Evolutionary conservation across 2,113 vertebrate genomes (phyloP).

Genomic region (Dascyllus trimaculatus): DNA sequence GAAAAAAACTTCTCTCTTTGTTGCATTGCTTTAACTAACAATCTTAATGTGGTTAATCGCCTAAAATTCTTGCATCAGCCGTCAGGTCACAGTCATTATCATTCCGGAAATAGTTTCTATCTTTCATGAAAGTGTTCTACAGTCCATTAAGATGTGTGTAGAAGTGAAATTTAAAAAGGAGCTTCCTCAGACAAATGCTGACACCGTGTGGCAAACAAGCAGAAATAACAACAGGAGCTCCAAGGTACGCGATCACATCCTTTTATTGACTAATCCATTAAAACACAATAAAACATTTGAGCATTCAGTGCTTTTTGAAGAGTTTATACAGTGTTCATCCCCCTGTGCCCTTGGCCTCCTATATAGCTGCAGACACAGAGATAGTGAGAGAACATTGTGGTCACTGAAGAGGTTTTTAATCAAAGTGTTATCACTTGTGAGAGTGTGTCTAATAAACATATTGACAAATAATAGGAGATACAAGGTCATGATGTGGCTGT

Average conservation of each 20-base stretch:
- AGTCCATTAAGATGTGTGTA: neutral
- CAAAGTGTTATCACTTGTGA: constrained; percentile 9
- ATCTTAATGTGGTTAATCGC: neutral
- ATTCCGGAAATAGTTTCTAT: neutral
- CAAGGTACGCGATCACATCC: constrained; percentile 40
- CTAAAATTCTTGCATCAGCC: neutral
- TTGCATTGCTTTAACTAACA: neutral
- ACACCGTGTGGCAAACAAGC: constrained; percentile 33
- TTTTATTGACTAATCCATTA: constrained; percentile 74
- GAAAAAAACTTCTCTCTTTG: neutral
- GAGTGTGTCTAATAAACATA: neutral
- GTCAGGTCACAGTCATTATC: neutral
- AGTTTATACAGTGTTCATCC: constrained; percentile 56
- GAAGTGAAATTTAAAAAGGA: neutral
- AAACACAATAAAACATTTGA: constrained; percentile 66
- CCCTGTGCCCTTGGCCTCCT: neutral
- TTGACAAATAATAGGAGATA: constrained; percentile 11
- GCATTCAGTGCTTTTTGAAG: constrained; percentile 49
- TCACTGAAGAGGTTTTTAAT: constrained; percentile 26
- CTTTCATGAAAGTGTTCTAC: neutral
- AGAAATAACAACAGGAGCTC: constrained; percentile 17
- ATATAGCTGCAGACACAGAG: constrained; percentile 66
- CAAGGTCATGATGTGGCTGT: neutral
- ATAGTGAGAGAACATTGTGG: constrained; percentile 19
- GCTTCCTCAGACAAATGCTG: constrained; percentile 13